phyloP scores from a whole-genome alignment of 2,797 vertebrate species.

The Cheirogaleus major region DNA sequence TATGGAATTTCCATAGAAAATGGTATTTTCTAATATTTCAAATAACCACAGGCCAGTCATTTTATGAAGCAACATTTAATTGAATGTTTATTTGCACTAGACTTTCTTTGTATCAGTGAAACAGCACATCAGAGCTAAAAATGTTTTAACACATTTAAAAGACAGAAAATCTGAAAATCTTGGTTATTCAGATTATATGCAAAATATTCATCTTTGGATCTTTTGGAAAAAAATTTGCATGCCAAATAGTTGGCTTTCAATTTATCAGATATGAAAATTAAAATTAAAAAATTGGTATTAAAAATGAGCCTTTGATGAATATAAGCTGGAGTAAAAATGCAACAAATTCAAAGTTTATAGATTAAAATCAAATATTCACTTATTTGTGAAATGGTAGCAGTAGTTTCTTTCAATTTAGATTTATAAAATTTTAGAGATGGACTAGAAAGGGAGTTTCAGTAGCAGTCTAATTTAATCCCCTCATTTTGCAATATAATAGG shows the following conservation, averaged over 20 bases:
- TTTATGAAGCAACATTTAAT: not conserved
- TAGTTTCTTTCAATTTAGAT: not conserved
- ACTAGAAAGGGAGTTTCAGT: not conserved
- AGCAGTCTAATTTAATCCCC: not conserved
- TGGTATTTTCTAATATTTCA: not conserved
- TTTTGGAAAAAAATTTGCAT: not conserved
- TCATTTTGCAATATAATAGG: not conserved
- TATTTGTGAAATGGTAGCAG: not conserved
- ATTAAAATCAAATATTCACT: not conserved
- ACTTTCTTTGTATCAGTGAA: not conserved
- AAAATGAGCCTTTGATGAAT: not conserved
- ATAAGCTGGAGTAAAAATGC: not conserved
- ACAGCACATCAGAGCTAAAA: not conserved
- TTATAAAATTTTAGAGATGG: not conserved
- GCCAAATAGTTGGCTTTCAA: not conserved
- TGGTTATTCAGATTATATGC: not conserved
- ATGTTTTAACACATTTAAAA: not conserved
- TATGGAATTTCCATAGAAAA: not conserved
- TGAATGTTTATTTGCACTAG: not conserved
- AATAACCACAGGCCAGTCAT: not conserved
- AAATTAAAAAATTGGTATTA: not conserved
- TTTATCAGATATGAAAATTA: not conserved
- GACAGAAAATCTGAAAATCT: not conserved
- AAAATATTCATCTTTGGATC: not conserved
- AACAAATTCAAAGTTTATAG: not conserved